Percentiles rank a stretch among this genome's conserved stretches.
Evolutionary conservation across 1,140 invertebrate genomes (phyloP).

Genomic region (Drosophila mojavensis): DNA sequence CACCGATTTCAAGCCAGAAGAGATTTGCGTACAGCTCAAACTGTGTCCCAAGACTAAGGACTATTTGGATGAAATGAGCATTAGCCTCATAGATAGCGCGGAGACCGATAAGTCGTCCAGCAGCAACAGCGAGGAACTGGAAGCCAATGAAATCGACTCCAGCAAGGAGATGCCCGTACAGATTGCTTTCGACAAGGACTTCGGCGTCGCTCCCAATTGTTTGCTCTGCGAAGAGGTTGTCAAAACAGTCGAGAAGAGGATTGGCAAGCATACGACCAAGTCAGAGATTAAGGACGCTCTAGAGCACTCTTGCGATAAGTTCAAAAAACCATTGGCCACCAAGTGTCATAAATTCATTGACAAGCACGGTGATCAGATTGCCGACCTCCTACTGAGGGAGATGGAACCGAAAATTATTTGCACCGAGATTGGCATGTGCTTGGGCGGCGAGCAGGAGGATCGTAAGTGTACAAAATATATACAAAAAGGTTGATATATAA

Average conservation of each 20-base stretch:
- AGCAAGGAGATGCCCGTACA: slow-evolving; percentile 55
- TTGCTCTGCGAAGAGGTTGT: slow-evolving; percentile 73
- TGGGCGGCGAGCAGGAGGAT: slow-evolving; percentile 66
- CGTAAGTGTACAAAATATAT: slow-evolving; percentile 53
- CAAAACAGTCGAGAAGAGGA: slow-evolving; percentile 69
- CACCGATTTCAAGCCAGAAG: slow-evolving; percentile 90
- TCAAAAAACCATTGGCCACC: slow-evolving; percentile 59
- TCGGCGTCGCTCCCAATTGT: slow-evolving; percentile 64
- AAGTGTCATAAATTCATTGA: slow-evolving; percentile 77
- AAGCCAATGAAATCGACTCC: slow-evolving; percentile 59
- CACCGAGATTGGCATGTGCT: slow-evolving; percentile 68
- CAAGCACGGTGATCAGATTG: slow-evolving; percentile 74
- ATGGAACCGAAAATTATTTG: slow-evolving; percentile 83
- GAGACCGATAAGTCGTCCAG: slow-evolving; percentile 44
- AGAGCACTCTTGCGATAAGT: slow-evolving; percentile 63
- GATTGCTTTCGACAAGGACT: slow-evolving; percentile 72
- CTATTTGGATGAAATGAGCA: slow-evolving; percentile 65
- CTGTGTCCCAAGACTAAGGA: slow-evolving; percentile 86
- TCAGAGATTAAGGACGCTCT: slow-evolving; percentile 69
- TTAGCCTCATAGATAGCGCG: slow-evolving; percentile 51
- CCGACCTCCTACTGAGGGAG: slow-evolving; percentile 67
- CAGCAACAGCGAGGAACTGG: slow-evolving; percentile 53
- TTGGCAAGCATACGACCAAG: slow-evolving; percentile 60
- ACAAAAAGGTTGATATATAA: not conserved
- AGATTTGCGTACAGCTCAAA: slow-evolving; percentile 91